Evolutionary conservation across 2,888 invertebrate genomes (phyloP).

Genomic region (Pyralis farinalis): DNA sequence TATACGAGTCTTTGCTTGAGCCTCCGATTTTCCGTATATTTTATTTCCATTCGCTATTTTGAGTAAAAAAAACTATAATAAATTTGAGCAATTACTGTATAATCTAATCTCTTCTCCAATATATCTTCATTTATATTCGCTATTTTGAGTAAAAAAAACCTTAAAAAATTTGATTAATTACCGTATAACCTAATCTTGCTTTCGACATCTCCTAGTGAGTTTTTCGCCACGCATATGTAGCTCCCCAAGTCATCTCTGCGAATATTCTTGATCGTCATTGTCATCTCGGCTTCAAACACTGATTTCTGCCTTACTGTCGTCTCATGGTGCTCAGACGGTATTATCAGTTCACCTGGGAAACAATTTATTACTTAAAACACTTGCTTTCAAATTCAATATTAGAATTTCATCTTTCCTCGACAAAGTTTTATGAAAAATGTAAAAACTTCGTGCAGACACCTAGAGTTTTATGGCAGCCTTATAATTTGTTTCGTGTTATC

Average conservation of each 20-base stretch:
- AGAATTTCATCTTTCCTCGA: conserved; percentile 70
- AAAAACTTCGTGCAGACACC: conserved; percentile 74
- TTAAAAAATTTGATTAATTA: conserved; percentile 49
- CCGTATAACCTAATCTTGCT: conserved; percentile 94
- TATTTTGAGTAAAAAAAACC: no score
- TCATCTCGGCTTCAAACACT: conserved; percentile 92
- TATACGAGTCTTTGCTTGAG: no score
- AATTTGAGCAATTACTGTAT: conserved; percentile 83
- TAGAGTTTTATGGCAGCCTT: conserved; percentile 74
- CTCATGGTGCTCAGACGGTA: conserved; percentile 91
- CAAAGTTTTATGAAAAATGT: conserved; percentile 79
- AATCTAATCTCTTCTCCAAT: conserved; percentile 94
- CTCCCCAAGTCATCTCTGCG: conserved; percentile 90
- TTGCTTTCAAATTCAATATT: conserved; percentile 76
- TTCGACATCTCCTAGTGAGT: conserved; percentile 93
- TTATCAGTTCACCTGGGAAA: conserved; percentile 88
- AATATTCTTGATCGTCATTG: conserved; percentile 89
- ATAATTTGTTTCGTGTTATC: conserved; percentile 77
- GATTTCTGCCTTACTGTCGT: conserved; percentile 87
- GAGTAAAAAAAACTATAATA: no score
- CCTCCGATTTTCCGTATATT: no score
- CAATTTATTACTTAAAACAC: conserved; percentile 66
- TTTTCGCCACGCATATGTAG: conserved; percentile 93
- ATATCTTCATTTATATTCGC: no score
- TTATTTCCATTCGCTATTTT: no score